These are phyloP conservation scores for Aegotheles bennettii DNA, from an alignment of 2,113 vertebrate species.

Conservation along the genomic window DNA sequence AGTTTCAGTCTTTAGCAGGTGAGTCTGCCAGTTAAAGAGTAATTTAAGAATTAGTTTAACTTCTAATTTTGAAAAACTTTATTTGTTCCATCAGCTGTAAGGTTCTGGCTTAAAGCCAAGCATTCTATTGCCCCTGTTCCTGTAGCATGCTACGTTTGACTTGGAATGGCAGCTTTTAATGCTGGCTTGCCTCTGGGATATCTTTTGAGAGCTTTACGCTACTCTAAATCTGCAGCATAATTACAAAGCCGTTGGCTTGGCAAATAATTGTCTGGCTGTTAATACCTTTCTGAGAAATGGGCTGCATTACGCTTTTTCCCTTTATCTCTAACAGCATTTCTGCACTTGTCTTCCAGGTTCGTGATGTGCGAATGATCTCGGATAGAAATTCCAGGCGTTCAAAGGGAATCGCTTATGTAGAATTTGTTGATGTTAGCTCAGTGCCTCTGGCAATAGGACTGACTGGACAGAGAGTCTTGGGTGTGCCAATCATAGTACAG, in stretches of 20 bases:
- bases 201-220: not conserved
- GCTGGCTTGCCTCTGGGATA: not conserved
- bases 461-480: constrained; percentile 93
- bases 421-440: constrained; percentile 93
- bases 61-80: not conserved
- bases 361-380: constrained; percentile 96
- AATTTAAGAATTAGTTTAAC: not conserved
- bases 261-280: not conserved
- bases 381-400: constrained; percentile 96
- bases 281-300: not conserved
- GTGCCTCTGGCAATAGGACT: constrained; percentile 95
- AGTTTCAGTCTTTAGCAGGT: not conserved
- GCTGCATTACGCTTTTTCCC: not conserved
- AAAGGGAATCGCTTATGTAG: constrained; percentile 97
- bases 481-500: constrained; percentile 96
- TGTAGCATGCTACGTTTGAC: not conserved
- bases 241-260: not conserved
- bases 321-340: not conserved
- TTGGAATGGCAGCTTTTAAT: not conserved
- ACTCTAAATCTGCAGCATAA: not conserved
- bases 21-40: not conserved
- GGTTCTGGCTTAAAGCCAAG: not conserved
- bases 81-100: not conserved
- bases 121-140: not conserved
- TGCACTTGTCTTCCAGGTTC: constrained; percentile 75